Base-by-base conservation (phyloP, 2,113 vertebrate genomes). In the Sminthopsis crassicaudata region DNA sequence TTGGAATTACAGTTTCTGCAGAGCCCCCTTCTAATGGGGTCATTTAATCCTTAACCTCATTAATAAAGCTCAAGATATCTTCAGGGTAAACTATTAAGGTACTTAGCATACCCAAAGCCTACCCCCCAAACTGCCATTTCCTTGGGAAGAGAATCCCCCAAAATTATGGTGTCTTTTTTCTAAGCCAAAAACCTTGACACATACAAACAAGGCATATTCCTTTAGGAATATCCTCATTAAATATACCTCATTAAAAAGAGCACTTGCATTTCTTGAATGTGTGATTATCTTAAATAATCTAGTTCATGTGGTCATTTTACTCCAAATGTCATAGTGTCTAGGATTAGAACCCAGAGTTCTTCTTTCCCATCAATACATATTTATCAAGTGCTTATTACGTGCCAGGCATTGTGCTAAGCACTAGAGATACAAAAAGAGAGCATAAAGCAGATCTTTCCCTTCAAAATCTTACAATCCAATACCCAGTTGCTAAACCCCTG, bases 41-140 rank as follows among this genome's bases (percentile, higher is more conserved):
- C 46, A 90, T 23, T 1, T 95, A 6, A 91, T 50, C 51, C 30
- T 96, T 94, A 93, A n/a, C 23, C 8, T 96, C 52, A 90, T 93
- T 94, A 55, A 46, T 94, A 94, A 96, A 93, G 53, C 5, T 25
- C 57, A 94, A 93, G 36, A 67, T 93, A 93, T 22, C 46, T 12
- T 67, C 3, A 42, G n/a, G n/a, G 16, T 42, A 84, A 84, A 84
- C n/a, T n/a, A 84, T 84, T 42, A 42, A 84, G n/a, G n/a, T 42
- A 42, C 19, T 84, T 84, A 67, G 67, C 67, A 84, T 42, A 22
- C 36, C 19, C n/a, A 42, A 84, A 84, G n/a, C 16, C n/a, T 84
- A 42, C 19, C 67, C 67, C 36, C 60, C 3, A 84, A 84, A 84
- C 7, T 42, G 7, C n/a, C 67, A 84, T 84, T 84, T 42, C 67